Evolutionary conservation across 2,113 vertebrate genomes (phyloP).

Genomic region (Capreolus pygargus): DNA sequence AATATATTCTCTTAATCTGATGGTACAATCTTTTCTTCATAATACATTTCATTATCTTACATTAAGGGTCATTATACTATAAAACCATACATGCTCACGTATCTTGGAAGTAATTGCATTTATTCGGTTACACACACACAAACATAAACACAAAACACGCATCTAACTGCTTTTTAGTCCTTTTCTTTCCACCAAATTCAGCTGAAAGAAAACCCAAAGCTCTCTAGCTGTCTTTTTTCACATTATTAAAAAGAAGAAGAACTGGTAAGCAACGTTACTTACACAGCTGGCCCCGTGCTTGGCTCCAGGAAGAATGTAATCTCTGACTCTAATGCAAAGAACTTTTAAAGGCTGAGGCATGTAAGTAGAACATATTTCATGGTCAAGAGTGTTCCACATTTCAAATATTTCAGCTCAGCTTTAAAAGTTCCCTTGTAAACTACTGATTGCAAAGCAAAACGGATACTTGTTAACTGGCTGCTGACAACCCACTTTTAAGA

Average conservation of each 20-base stretch:
- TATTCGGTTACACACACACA: neutral
- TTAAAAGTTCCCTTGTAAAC: conserved; percentile 60
- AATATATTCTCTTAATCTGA: conserved; percentile 21
- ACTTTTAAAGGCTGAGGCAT: conserved; percentile 68
- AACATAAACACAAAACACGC: neutral
- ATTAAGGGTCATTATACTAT: neutral
- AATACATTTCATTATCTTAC: conserved; percentile 19
- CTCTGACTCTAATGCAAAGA: conserved; percentile 74
- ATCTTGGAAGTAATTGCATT: neutral
- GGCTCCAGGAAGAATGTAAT: conserved; percentile 67
- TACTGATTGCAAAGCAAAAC: conserved; percentile 45
- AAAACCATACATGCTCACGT: neutral
- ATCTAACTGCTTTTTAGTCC: conserved; percentile 5
- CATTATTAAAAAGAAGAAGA: conserved; percentile 38
- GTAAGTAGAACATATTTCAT: conserved; percentile 70
- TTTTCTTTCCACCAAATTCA: conserved; percentile 48
- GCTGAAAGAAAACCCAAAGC: conserved; percentile 35
- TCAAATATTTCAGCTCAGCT: conserved; percentile 65
- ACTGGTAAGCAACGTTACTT: conserved; percentile 76
- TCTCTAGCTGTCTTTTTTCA: neutral
- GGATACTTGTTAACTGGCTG: conserved; percentile 46
- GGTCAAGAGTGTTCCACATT: conserved; percentile 62
- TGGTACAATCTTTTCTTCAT: neutral
- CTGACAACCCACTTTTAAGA: conserved; percentile 56
- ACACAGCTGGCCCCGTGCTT: conserved; percentile 67